Conservation (phyloP, 2,113 vertebrate genomes). For the Scatophagus argus region DNA sequence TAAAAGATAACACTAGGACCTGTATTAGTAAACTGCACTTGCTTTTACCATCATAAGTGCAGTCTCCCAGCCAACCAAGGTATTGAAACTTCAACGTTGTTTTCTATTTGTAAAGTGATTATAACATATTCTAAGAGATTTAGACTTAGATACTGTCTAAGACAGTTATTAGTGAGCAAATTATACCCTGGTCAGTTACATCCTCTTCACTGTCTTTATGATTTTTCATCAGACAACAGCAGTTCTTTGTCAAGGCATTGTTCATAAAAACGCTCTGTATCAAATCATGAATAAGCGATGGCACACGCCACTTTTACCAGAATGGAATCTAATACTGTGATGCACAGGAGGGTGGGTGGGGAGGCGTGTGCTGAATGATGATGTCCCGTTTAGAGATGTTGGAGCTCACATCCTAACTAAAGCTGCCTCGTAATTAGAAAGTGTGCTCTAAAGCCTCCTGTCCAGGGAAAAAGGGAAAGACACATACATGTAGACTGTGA, state of each 20-base stretch:
- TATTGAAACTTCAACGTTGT: not conserved
- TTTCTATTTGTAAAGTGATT: not conserved
- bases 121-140: not conserved
- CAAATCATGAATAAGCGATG: constrained; percentile 45
- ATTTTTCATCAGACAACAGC: not conserved
- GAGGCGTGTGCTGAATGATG: constrained; percentile 67
- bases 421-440: constrained; percentile 56
- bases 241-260: constrained; percentile 25
- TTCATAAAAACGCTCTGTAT: constrained; percentile 46
- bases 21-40: not conserved
- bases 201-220: not conserved
- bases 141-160: not conserved
- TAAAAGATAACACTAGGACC: not conserved
- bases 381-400: constrained; percentile 67
- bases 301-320: constrained; percentile 45
- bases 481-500: constrained; percentile 5
- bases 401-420: constrained; percentile 40
- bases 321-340: constrained; percentile 66
- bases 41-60: not conserved
- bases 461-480: constrained; percentile 7
- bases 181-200: not conserved
- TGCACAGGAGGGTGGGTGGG: constrained; percentile 33
- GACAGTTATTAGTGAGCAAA: not conserved
- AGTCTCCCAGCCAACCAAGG: not conserved
- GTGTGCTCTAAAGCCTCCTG: constrained; percentile 21